Evolutionary conservation across 2,113 vertebrate genomes (phyloP).

Genomic region (Brachyhypopomus occidentalis): DNA sequence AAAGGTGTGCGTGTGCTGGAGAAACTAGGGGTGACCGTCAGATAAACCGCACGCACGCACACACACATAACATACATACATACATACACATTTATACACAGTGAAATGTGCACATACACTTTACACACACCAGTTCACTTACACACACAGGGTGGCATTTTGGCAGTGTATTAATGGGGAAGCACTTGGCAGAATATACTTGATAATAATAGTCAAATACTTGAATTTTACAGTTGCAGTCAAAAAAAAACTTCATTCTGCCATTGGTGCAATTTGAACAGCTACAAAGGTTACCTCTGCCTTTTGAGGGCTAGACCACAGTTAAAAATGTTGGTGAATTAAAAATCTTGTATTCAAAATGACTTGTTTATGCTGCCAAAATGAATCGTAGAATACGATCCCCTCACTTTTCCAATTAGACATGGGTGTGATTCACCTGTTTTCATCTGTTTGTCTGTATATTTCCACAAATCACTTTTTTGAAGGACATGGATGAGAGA

Average conservation of each 20-base stretch:
- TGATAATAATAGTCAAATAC: constrained; percentile 40
- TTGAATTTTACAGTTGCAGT: constrained; percentile 48
- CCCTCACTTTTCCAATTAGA: background rate
- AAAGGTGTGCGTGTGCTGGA: constrained; percentile 90
- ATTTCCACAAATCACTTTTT: constrained; percentile 2
- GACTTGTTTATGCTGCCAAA: constrained; percentile 48
- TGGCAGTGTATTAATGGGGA: constrained; percentile 45
- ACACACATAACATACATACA: background rate
- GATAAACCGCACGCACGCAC: constrained; percentile 74
- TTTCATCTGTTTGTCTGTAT: background rate
- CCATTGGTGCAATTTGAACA: constrained; percentile 34
- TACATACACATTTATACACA: constrained; percentile 54
- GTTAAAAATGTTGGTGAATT: background rate
- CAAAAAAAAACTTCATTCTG: constrained; percentile 22
- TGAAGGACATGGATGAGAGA: background rate
- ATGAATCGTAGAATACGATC: constrained; percentile 30
- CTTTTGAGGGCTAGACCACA: background rate
- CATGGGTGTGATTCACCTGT: background rate
- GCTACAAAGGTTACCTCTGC: background rate
- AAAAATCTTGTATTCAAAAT: background rate
- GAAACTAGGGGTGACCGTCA: constrained; percentile 94
- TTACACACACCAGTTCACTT: constrained; percentile 1
- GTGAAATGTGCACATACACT: constrained; percentile 28
- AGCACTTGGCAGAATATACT: constrained; percentile 27
- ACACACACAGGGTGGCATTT: constrained; percentile 48